Base-by-base conservation (phyloP, 2,113 vertebrate genomes). In the Choloepus hoffmanni region DNA sequence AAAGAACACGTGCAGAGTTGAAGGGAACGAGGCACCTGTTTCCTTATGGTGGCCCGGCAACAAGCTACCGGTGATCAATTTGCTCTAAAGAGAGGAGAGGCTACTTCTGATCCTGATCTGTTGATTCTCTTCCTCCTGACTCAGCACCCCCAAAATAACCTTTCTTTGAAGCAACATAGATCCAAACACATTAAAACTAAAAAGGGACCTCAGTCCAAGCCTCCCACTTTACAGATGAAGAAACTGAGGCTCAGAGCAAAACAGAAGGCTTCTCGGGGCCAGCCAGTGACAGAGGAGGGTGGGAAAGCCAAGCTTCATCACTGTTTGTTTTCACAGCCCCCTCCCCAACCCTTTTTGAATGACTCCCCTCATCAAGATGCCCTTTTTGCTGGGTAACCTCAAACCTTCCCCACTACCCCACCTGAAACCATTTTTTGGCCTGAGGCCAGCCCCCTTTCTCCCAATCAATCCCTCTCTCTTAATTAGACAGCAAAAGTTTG, bases 201-300 rank as follows among this genome's bases (percentile, higher is more conserved):
- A 78, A 55, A 58, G 28, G 8, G 40, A 90, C 10, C 15, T 76
- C 16, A 70, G 28, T 45, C 28, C 19, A 72, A 76, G 67, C 65
- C n/a, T 95, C 50, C 50, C 28, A 62, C 68, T 93, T 58, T 62
- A 88, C 13, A 94, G 28, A 62, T 68, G 65, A 73, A 72, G 55
- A 85, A 87, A 90, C 30, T 16, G 45, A n/a, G 60, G 43, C 72
- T 90, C 55, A 67, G 48, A 65, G 83, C 30, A 73, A 55, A 82
- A 55, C 0, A 28, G 8, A 14, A 15, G 26, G 28, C 28, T 68
- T 63, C 36, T 53, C 12, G 26, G 16, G 21, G 7, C 40, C 77
- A 26, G 40, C 77, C 36, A 1, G 9, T 50, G 33, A 91, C 70
- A 18, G n/a, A 63, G 21, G 24, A 58, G 14, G 48, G 36, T 10